These are phyloP conservation scores for Andrena haemorrhoa DNA, from an alignment of 2,888 invertebrate genomes.

Conservation along the genomic window DNA sequence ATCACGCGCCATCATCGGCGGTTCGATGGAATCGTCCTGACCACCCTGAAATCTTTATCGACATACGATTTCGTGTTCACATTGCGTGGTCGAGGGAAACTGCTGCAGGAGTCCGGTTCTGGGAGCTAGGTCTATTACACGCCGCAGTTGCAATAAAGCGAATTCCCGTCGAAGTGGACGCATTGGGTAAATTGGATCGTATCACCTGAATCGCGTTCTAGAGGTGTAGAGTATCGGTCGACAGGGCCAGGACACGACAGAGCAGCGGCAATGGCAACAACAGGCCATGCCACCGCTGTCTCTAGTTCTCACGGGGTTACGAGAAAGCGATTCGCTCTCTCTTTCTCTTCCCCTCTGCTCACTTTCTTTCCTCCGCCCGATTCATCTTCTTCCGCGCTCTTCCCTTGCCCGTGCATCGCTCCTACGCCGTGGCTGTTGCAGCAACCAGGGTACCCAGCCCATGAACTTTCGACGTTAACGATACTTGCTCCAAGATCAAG, in stretches of 20 bases:
- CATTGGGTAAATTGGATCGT: slow-evolving; percentile 52
- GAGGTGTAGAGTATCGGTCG: slow-evolving; percentile 33
- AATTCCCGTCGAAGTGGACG: slow-evolving; percentile 33
- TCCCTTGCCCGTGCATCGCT: slow-evolving; percentile 32
- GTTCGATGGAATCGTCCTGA: background rate
- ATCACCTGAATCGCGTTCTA: slow-evolving; percentile 23
- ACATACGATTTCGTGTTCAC: background rate
- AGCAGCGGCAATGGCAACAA: slow-evolving; percentile 66
- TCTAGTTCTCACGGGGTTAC: slow-evolving; percentile 83
- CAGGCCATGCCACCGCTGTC: slow-evolving; percentile 62
- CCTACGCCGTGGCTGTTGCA: slow-evolving; percentile 25
- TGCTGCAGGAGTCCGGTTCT: no score
- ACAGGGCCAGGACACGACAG: slow-evolving; percentile 59
- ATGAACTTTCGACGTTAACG: slow-evolving; percentile 39
- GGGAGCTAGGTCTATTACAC: slow-evolving; percentile 13
- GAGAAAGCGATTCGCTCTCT: slow-evolving; percentile 80
- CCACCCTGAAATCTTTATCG: background rate
- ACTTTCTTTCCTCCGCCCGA: slow-evolving; percentile 53
- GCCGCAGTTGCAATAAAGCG: slow-evolving; percentile 7
- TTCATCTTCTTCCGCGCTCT: slow-evolving; percentile 61
- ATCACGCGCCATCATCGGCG: slow-evolving; percentile 10
- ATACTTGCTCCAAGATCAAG: slow-evolving; percentile 32
- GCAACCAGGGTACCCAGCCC: slow-evolving; percentile 22
- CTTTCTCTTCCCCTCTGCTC: slow-evolving; percentile 46
- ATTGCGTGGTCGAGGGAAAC: background rate